These are phyloP conservation scores for Eristalinus sepulchralis DNA, from an alignment of 2,888 invertebrate species.

Conservation along the genomic window DNA sequence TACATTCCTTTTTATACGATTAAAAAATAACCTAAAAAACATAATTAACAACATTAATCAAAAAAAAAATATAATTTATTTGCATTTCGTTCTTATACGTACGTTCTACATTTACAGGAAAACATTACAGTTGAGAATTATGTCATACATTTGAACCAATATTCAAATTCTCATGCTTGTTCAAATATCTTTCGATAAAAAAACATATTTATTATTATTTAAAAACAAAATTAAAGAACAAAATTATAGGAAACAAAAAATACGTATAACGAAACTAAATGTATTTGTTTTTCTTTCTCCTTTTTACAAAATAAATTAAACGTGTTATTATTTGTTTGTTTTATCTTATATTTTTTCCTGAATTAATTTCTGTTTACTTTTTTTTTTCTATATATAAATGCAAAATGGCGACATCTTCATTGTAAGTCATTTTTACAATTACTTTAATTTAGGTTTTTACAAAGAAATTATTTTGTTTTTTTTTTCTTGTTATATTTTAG, in stretches of 20 bases:
- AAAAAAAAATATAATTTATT: slow-evolving; percentile 25
- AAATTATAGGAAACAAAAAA: slow-evolving; percentile 53
- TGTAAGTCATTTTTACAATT: slow-evolving; percentile 69
- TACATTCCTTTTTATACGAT: slow-evolving; percentile 50
- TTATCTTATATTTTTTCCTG: slow-evolving; percentile 48
- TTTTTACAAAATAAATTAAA: slow-evolving; percentile 54
- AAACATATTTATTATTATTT: background rate
- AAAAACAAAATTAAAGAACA: slow-evolving; percentile 17
- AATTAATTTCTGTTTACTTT: slow-evolving; percentile 17
- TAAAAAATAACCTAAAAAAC: slow-evolving; percentile 41
- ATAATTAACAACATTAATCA: slow-evolving; percentile 60
- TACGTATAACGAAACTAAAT: slow-evolving; percentile 48
- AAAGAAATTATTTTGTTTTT: slow-evolving; percentile 80
- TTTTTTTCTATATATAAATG: slow-evolving; percentile 73
- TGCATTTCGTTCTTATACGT: slow-evolving; percentile 26
- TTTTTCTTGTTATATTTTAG: slow-evolving; percentile 71
- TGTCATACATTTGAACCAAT: slow-evolving; percentile 33
- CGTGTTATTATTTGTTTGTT: slow-evolving; percentile 40
- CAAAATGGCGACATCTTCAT: slow-evolving; percentile 80
- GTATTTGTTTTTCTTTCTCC: slow-evolving; percentile 11
- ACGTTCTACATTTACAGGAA: slow-evolving; percentile 62
- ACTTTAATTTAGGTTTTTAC: slow-evolving; percentile 75
- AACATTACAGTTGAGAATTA: slow-evolving; percentile 39
- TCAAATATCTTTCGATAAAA: slow-evolving; percentile 5
- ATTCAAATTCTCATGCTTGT: slow-evolving; percentile 7